Base-by-base conservation (phyloP, 2,797 vertebrate genomes). In the Coendou prehensilis region DNA sequence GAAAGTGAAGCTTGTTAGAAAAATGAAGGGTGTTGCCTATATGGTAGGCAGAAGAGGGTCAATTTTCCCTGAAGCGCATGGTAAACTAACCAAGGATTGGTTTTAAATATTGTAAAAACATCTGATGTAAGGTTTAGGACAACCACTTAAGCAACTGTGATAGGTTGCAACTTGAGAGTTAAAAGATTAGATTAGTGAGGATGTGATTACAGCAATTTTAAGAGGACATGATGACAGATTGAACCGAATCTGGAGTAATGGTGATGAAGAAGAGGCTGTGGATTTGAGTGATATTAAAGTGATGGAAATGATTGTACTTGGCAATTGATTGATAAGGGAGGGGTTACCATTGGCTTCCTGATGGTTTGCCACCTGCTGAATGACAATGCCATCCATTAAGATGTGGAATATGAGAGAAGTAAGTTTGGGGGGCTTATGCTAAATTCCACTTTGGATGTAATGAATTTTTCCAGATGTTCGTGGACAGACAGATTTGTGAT, bases 111-210 rank as follows among this genome's bases (percentile, higher is more conserved):
- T 78, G 22, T 79, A 11, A 54, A 79, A 76, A 86, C 54, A 5
- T 88, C 4, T 15, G 33, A 57, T 94, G 61, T 88, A 71, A 79
- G 20, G 3, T n/a, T 56, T 87, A 82, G 78, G 61, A 47, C 28
- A 67, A 1, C 57, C 26, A 28, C 9, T 94, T 23, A 47, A 63
- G 54, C 23, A 52, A 56, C 50, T 75, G 47, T 64, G 47, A 33
- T 67, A 86, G 76, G 78, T 59, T 41, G n/a, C 71, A 78, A 64
- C 50, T 22, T 33, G 47, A 91, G 69, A 63, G 11, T 57, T 56
- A 61, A 45, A n/a, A 88, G 80, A 57, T 94, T 94, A 78, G 80
- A 57, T 94, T 94, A 81, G 41, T 71, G 67, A 52, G 89, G 41
- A 84, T 52, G 56, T 89, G 73, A 92, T 89, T 56, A 86, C 52